Evolutionary conservation across 2,113 vertebrate species (phyloP).

Genomic region (Cinclus mexicanus): DNA sequence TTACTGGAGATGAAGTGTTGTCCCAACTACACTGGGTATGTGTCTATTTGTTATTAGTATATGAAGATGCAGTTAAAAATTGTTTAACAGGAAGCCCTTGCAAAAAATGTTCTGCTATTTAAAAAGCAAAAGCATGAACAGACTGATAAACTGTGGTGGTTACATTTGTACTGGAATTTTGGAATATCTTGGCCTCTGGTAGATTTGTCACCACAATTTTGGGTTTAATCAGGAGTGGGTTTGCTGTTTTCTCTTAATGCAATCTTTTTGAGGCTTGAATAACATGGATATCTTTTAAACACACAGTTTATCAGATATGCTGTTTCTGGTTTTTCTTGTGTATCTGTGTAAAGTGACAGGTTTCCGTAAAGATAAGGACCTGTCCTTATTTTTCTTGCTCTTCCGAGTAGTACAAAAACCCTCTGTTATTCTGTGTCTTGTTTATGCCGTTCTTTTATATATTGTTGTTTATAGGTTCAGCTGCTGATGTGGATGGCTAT

Average conservation of each 20-base stretch:
- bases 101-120: not conserved
- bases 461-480: not conserved
- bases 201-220: not conserved
- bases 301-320: not conserved
- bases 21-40: constrained; percentile 91
- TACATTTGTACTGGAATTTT: not conserved
- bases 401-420: not conserved
- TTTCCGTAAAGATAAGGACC: not conserved
- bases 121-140: not conserved
- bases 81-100: not conserved
- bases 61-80: not conserved
- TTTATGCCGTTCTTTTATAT: not conserved
- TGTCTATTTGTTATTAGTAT: not conserved
- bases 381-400: not conserved
- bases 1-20: constrained; percentile 98
- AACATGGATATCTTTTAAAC: not conserved
- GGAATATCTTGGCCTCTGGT: not conserved
- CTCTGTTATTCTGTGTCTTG: not conserved
- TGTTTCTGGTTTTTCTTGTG: not conserved
- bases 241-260: not conserved
- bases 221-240: not conserved
- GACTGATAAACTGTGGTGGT: not conserved
- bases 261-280: not conserved
- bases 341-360: not conserved
- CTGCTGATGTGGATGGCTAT: not conserved